These are phyloP conservation scores for Pachliopta kotzebuea DNA, from an alignment of 2,888 invertebrate species.

Conservation along the genomic window DNA sequence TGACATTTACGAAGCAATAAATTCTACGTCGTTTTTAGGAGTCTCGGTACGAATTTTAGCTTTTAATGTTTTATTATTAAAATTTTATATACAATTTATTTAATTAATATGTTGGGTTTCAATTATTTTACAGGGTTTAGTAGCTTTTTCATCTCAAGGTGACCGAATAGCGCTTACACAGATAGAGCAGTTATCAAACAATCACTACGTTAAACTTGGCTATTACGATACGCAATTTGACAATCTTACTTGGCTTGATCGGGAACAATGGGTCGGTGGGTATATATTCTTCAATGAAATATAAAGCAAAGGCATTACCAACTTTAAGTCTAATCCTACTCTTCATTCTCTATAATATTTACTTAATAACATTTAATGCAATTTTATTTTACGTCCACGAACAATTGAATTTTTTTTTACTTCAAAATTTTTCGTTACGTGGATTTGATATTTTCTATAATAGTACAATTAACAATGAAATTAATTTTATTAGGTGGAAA, in stretches of 20 bases:
- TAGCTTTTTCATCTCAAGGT: conserved; percentile 98
- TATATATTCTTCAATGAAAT: conserved; percentile 35
- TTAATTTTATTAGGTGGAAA: conserved; percentile 83
- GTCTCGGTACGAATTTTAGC: conserved; percentile 91
- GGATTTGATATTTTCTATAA: neutral
- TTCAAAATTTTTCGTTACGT: neutral
- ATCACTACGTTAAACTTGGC: conserved; percentile 95
- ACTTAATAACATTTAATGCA: neutral
- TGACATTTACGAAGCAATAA: conserved; percentile 98
- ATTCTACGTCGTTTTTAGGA: conserved; percentile 98
- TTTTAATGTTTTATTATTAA: neutral
- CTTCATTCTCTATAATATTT: neutral
- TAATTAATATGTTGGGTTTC: neutral
- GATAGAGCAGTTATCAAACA: conserved; percentile 97
- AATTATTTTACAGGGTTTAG: conserved; percentile 87
- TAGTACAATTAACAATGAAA: neutral
- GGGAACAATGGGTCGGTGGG: conserved; percentile 94
- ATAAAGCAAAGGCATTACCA: neutral
- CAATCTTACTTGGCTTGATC: conserved; percentile 95
- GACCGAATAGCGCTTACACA: conserved; percentile 99
- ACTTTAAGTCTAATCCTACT: neutral
- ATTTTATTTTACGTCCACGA: no score
- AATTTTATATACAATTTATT: neutral
- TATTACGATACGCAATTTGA: conserved; percentile 98
- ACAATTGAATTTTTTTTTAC: neutral